Base-by-base conservation (phyloP, 2,888 invertebrate species). In the Myathropa florea region DNA sequence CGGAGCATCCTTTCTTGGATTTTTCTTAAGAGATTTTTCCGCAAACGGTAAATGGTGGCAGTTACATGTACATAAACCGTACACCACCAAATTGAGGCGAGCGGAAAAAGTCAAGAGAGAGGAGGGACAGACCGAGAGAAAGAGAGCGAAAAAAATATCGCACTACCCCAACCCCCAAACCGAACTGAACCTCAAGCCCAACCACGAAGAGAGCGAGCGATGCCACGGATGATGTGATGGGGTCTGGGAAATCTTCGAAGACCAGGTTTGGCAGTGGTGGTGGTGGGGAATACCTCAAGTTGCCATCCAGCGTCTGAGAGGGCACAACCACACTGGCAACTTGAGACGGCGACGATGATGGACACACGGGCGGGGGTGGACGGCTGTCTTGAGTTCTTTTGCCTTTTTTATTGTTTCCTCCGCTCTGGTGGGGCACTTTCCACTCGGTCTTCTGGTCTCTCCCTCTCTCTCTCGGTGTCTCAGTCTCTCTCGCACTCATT, bases 21-120 rank as follows among this genome's bases (percentile, higher is more conserved):
- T 86, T 87, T 87, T 87, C 88, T 88, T 88, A 88, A 88, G 88
- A 88, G 88, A 88, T 81, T 88, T 78, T 85, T 88, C 88, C 84
- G 84, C 87, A 84, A 87, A 84, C 79, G 70, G 84, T 81, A 88
- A 88, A 88, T 84, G 83, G 84, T 80, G 72, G 77, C 83, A 80
- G 80, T 73, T 63, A 88, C 80, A 88, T 81, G 72, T 84, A 88
- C 80, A 84, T 88, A 84, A 80, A 76, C 76, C 73, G 60, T 73
- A 70, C 67, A 77, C 87, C 83, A 72, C 63, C 76, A 83, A 83
- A 86, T 83, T 79, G 73, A 70, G 77, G 73, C 73, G 9, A 70
- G 60, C 12, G 30, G 76, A 83, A 83, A 82, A 77, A 83, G 55
- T 83, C 72, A 75, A 63, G 75, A 79, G 67, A 79, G 39, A 30